These are phyloP conservation scores for Sisor rabdophorus DNA, from an alignment of 2,113 vertebrate genomes.

Conservation along the genomic window DNA sequence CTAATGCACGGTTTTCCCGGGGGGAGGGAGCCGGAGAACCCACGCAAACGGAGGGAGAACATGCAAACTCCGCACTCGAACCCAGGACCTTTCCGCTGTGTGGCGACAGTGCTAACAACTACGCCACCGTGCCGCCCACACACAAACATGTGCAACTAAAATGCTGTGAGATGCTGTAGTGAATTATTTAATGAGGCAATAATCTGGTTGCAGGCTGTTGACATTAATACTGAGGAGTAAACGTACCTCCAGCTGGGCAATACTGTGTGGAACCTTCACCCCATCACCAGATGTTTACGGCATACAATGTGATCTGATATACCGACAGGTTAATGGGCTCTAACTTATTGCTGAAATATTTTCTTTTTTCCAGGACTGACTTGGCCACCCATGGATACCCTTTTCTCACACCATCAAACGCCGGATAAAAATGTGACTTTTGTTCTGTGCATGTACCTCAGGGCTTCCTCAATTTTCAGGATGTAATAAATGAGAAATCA, in stretches of 20 bases:
- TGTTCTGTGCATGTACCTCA: background rate
- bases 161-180: slow-evolving; percentile 47
- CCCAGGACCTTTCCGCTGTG: too few relatives aligned
- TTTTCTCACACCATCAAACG: background rate
- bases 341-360: slow-evolving; percentile 20
- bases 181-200: slow-evolving; percentile 68
- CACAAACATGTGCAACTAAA: slow-evolving; percentile 38
- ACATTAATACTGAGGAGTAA: background rate
- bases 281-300: slow-evolving; percentile 23
- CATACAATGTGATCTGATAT: slow-evolving; percentile 21
- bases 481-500: slow-evolving; percentile 18
- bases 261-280: slow-evolving; percentile 47
- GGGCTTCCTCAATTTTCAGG: slow-evolving; percentile 21
- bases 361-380: slow-evolving; percentile 15
- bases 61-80: too few relatives aligned
- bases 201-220: slow-evolving; percentile 50
- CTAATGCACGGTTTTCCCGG: too few relatives aligned
- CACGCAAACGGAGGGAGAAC: too few relatives aligned
- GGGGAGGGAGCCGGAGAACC: too few relatives aligned
- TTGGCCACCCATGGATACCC: background rate
- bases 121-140: background rate
- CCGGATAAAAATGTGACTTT: background rate
- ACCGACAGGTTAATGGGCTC: slow-evolving; percentile 20
- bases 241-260: slow-evolving; percentile 54
- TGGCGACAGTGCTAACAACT: too few relatives aligned